Conservation (phyloP, 2,888 invertebrate genomes). For the Pinctada fucata region DNA sequence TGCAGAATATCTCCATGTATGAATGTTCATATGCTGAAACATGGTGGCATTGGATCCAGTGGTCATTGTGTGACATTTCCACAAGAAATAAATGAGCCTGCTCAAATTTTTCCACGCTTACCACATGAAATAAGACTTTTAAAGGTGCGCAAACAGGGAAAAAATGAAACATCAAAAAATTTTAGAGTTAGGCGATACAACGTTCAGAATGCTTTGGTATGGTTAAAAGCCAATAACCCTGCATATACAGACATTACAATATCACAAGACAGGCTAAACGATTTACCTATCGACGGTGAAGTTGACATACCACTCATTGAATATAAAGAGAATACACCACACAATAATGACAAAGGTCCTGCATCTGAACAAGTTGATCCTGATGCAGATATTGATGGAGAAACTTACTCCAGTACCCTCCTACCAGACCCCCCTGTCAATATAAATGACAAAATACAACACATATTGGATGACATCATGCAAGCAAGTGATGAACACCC, state of each 20-base stretch:
- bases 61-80: slow-evolving; percentile 49
- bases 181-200: slow-evolving; percentile 21
- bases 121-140: slow-evolving; percentile 40
- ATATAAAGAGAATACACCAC: slow-evolving; percentile 19
- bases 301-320: slow-evolving; percentile 25
- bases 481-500: neutral
- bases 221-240: slow-evolving; percentile 28
- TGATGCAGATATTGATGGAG: slow-evolving; percentile 22
- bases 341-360: slow-evolving; percentile 33
- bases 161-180: slow-evolving; percentile 34
- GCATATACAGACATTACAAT: slow-evolving; percentile 40
- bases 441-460: slow-evolving; percentile 23
- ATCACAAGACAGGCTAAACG: slow-evolving; percentile 28
- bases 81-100: slow-evolving; percentile 42
- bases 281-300: slow-evolving; percentile 38
- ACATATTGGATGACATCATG: slow-evolving; percentile 19
- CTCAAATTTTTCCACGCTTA: slow-evolving; percentile 37
- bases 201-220: slow-evolving; percentile 26
- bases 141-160: slow-evolving; percentile 36
- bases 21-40: slow-evolving; percentile 44
- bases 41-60: slow-evolving; percentile 47
- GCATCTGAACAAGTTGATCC: slow-evolving; percentile 35
- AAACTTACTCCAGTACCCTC: slow-evolving; percentile 34
- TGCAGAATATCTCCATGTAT: slow-evolving; percentile 39
- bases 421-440: slow-evolving; percentile 30